Percentiles rank a stretch among this genome's conserved stretches.
These are phyloP conservation scores for Cryptops parisi DNA, from an alignment of 2,888 invertebrate genomes.

Conservation along the genomic window DNA sequence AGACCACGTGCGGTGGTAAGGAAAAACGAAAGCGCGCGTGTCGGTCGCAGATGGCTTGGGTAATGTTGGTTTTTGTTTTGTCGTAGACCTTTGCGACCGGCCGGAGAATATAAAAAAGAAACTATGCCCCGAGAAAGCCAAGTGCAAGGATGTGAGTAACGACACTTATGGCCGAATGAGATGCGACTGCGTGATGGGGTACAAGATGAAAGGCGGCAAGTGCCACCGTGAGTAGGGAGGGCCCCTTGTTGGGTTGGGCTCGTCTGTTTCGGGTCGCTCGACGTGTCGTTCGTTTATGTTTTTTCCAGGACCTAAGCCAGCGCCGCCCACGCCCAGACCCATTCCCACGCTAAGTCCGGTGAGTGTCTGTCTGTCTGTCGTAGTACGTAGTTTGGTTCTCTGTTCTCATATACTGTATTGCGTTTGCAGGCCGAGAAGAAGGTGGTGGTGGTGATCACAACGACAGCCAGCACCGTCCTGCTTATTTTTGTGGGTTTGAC, in stretches of 20 bases:
- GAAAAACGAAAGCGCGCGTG: neutral
- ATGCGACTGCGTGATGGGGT: slow-evolving; percentile 25
- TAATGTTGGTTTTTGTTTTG: slow-evolving; percentile 3
- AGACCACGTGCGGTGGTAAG: slow-evolving; percentile 19
- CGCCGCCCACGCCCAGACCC: slow-evolving; percentile 22
- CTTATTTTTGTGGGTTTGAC: slow-evolving; percentile 23
- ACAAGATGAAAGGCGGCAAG: slow-evolving; percentile 18
- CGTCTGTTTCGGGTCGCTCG: no score
- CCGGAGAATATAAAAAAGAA: slow-evolving; percentile 7
- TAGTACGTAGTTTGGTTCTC: neutral
- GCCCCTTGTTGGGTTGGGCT: no score
- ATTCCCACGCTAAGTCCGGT: slow-evolving; percentile 24
- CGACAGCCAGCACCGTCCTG: slow-evolving; percentile 25
- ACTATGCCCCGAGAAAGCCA: slow-evolving; percentile 22
- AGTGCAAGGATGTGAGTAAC: slow-evolving; percentile 23
- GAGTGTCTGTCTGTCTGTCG: slow-evolving; percentile 9
- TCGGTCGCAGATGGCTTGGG: neutral
- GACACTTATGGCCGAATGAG: slow-evolving; percentile 19
- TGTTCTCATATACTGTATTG: neutral
- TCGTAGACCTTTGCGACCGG: slow-evolving; percentile 20
- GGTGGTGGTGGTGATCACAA: slow-evolving; percentile 23
- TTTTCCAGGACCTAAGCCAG: slow-evolving; percentile 21
- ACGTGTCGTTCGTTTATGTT: no score
- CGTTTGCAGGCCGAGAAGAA: slow-evolving; percentile 21
- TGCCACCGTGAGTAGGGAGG: slow-evolving; percentile 18